Evolutionary conservation across 1,140 invertebrate species (phyloP).

Genomic region (Sipha flava): DNA sequence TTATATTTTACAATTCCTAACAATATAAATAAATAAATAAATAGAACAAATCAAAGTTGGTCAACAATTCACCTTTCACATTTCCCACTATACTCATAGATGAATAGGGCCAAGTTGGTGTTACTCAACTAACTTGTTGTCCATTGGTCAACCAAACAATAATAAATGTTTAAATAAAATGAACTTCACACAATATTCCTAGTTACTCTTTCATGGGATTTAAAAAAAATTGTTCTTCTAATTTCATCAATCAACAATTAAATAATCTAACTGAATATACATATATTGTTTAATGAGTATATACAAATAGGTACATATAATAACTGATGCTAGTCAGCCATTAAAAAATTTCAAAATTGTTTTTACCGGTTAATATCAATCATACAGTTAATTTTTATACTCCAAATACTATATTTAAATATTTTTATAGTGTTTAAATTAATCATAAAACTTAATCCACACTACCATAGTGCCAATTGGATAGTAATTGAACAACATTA

Average conservation of each 20-base stretch:
- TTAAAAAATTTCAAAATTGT: background rate
- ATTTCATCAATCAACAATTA: background rate
- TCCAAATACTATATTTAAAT: no score
- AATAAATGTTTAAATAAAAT: background rate
- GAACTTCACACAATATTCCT: no score
- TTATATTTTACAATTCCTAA: no score
- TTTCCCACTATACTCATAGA: background rate
- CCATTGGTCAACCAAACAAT: background rate
- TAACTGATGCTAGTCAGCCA: background rate
- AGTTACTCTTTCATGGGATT: no score
- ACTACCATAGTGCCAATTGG: no score
- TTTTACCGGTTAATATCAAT: constrained; percentile 16
- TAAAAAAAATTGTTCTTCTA: background rate
- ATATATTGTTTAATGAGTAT: background rate
- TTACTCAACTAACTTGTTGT: background rate
- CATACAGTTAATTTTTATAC: background rate
- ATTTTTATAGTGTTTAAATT: no score
- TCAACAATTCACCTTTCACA: background rate
- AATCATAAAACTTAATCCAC: no score
- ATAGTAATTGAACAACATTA: background rate
- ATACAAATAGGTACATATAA: background rate
- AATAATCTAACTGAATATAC: background rate
- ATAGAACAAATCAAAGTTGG: background rate
- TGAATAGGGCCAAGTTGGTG: background rate
- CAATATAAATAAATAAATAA: background rate